Conservation (phyloP, 2,113 vertebrate species). For the Megaleporinus macrocephalus region DNA sequence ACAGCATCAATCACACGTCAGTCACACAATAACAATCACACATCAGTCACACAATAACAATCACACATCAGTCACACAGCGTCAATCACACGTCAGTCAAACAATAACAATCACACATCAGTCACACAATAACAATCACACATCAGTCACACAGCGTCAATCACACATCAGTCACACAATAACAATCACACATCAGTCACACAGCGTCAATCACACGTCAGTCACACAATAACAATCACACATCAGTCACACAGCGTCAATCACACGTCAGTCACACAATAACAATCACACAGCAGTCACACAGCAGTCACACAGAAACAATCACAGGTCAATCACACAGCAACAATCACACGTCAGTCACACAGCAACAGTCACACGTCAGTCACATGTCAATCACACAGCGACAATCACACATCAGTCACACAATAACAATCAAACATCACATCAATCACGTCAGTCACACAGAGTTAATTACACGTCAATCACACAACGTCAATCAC, state of each 20-base stretch:
- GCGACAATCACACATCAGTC: constrained; percentile 22
- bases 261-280: constrained; percentile 17
- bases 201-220: neutral
- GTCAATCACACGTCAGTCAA: constrained; percentile 28
- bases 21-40: neutral
- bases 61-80: neutral
- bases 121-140: constrained; percentile 1
- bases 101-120: neutral
- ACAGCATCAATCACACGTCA: constrained; percentile 23
- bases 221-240: neutral
- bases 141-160: constrained; percentile 11
- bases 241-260: neutral
- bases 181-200: constrained; percentile 20
- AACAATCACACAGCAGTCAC: neutral
- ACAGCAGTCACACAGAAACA: constrained; percentile 84
- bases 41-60: too few relatives aligned
- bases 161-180: neutral
- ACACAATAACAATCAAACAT: neutral
- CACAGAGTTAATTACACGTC: constrained; percentile 8
- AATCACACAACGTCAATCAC: neutral
- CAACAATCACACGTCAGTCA: constrained; percentile 31
- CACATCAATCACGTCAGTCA: neutral
- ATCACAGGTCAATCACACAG: neutral
- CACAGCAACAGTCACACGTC: neutral
- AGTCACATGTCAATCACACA: neutral